These are phyloP conservation scores for Atractosteus spatula DNA, from an alignment of 2,113 vertebrate species.

Conservation along the genomic window DNA sequence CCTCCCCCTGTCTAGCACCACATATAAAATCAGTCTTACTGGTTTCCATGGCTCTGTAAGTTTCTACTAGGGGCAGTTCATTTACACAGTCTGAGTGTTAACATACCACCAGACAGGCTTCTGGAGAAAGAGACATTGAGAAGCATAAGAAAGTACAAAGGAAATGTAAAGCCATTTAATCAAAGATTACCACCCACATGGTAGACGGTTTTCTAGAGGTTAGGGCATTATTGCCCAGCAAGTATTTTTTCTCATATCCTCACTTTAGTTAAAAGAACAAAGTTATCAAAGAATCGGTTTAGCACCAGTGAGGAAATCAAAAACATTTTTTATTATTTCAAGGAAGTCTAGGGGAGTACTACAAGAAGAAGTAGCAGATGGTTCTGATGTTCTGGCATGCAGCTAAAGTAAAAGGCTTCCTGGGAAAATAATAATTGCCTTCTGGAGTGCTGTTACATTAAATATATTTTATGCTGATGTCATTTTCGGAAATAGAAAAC, in stretches of 20 bases:
- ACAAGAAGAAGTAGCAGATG: too few relatives aligned
- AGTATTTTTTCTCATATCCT: conserved; percentile 40
- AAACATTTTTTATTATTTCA: too few relatives aligned
- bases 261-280: conserved; percentile 28
- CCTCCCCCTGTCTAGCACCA: conserved; percentile 27
- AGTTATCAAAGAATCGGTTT: conserved; percentile 18
- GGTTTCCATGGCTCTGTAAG: conserved; percentile 59
- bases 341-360: too few relatives aligned
- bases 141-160: conserved; percentile 40
- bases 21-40: conserved; percentile 43
- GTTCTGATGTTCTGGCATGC: too few relatives aligned
- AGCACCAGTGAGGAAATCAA: too few relatives aligned
- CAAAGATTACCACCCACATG: conserved; percentile 53
- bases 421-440: too few relatives aligned
- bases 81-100: conserved; percentile 64
- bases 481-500: too few relatives aligned
- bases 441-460: too few relatives aligned
- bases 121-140: conserved; percentile 32
- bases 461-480: too few relatives aligned
- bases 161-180: conserved; percentile 40
- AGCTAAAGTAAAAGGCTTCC: too few relatives aligned
- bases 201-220: conserved; percentile 48
- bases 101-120: conserved; percentile 51
- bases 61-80: conserved; percentile 53
- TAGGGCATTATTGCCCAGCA: conserved; percentile 41